phyloP scores from a whole-genome alignment of 2,797 vertebrate species.

The Crypturellus tataupa region DNA sequence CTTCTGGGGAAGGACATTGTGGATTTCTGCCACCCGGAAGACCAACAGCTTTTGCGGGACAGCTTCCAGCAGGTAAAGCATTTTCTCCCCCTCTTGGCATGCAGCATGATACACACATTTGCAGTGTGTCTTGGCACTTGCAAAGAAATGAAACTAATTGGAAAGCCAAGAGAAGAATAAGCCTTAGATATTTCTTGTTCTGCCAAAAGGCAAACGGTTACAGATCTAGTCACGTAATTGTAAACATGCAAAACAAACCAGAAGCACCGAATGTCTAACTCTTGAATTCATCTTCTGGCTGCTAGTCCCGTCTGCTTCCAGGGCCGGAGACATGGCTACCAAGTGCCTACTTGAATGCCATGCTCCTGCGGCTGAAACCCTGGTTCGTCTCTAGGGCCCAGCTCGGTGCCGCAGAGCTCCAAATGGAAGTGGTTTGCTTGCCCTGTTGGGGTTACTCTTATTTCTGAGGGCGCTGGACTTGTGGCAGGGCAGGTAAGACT shows the following conservation, averaged over 20 bases:
- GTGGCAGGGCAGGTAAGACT: conserved; percentile 75
- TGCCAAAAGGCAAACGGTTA: neutral
- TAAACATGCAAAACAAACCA: neutral
- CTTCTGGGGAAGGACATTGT: conserved; percentile 95
- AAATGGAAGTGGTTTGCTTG: conserved; percentile 62
- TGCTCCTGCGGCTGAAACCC: conserved; percentile 55
- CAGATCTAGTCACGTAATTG: neutral
- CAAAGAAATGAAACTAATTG: neutral
- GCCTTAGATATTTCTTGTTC: neutral
- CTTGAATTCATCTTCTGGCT: conserved; percentile 42
- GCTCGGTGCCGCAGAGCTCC: conserved; percentile 56
- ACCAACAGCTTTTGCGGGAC: conserved; percentile 93
- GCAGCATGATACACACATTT: neutral
- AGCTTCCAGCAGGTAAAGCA: conserved; percentile 94
- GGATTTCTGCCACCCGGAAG: conserved; percentile 93
- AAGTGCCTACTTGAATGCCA: conserved; percentile 15
- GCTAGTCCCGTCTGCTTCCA: conserved; percentile 23
- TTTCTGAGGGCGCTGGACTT: conserved; percentile 71
- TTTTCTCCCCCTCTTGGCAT: neutral
- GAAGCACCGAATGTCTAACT: conserved; percentile 39
- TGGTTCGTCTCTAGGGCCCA: conserved; percentile 71
- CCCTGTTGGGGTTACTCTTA: conserved; percentile 67
- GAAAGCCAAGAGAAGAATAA: neutral
- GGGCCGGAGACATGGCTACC: conserved; percentile 51
- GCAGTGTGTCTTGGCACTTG: neutral